Evolutionary conservation across 2,888 invertebrate species (phyloP), one percentile per base, ranked within the genome.

Genomic region (Calliphora vomitoria): DNA sequence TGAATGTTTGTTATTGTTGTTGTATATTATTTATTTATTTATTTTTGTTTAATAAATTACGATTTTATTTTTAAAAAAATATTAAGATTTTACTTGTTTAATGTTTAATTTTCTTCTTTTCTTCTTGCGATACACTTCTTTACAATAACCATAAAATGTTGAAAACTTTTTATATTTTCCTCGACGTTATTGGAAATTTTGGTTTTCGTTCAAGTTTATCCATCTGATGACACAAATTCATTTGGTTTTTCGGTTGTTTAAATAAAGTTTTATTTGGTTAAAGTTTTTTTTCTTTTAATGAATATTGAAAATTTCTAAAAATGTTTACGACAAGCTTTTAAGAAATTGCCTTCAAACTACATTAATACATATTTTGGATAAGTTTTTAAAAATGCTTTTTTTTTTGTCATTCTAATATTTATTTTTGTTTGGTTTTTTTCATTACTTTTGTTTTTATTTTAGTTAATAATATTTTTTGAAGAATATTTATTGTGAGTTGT

Each of bases 301-400:
- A 78, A 62, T 83, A 85, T 88, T 90, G 89, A 91, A 92, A 92
- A 91, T 91, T 90, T 92, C 91, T 91, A 91, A 91, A 92, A 89
- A 86, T 88, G 88, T 91, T 90, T 90, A 87, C 78, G 91, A 92
- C 91, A 92, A 92, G 92, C 92, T 91, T 92, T 91, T 74, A 75
- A 87, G 90, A 92, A 92, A 92, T 92, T 91, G 91, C 91, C 83
- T 90, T 91, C 88, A 91, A 91, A 91, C 92, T 92, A 91, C 91
- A 90, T 90, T 83, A 83, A 78, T 78, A 78, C 71, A 78, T 83
- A 71, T 81, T 86, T 80, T 75, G 75, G 75, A 83, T 87, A 75
- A 85, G 69, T 84, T 71, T 87, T 88, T 74, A 74, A 85, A 87
- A 88, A 66, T 81, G 62, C n/a, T 53, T 41, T 71, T 69, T 71